These are phyloP conservation scores for Desoria tigrina DNA, from an alignment of 2,888 invertebrate species.

Conservation along the genomic window DNA sequence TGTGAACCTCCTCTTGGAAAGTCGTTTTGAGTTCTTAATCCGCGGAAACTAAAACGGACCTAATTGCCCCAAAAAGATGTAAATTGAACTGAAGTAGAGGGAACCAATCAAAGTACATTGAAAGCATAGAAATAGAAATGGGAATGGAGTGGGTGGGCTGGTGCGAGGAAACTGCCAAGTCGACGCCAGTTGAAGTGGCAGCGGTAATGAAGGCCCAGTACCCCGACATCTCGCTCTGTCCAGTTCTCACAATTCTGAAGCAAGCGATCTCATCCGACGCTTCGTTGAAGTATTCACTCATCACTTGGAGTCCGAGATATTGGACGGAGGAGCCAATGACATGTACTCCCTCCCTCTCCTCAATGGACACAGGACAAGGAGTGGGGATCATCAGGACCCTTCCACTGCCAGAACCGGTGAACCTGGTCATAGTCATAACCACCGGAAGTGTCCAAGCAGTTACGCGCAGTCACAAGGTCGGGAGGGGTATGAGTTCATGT, in stretches of 20 bases:
- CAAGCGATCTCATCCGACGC: conserved; percentile 48
- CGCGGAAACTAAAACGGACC: no score
- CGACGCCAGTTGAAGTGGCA: conserved; percentile 44
- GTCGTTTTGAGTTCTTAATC: no score
- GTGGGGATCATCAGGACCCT: conserved; percentile 19
- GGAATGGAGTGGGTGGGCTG: conserved; percentile 42
- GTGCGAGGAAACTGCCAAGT: conserved; percentile 48
- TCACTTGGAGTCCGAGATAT: conserved; percentile 45
- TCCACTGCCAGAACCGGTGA: conserved; percentile 10
- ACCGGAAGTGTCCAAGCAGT: conserved; percentile 25
- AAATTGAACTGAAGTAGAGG: no score
- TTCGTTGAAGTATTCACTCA: conserved; percentile 51
- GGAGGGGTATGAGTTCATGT: conserved; percentile 28
- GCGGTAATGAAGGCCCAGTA: conserved; percentile 36
- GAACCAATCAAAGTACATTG: no score
- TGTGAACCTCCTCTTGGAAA: no score
- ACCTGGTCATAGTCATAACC: conserved; percentile 26
- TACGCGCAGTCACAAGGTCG: conserved; percentile 46
- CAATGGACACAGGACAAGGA: conserved; percentile 6
- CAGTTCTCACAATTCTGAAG: conserved; percentile 12
- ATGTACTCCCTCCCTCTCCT: conserved; percentile 12
- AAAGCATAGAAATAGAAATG: conserved; percentile 28
- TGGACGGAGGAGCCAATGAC: conserved; percentile 27
- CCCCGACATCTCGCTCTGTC: conserved; percentile 1
- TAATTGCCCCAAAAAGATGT: background rate